Base-by-base conservation (phyloP, 2,888 invertebrate species). In the Amblyjoppa fuscipennis region DNA sequence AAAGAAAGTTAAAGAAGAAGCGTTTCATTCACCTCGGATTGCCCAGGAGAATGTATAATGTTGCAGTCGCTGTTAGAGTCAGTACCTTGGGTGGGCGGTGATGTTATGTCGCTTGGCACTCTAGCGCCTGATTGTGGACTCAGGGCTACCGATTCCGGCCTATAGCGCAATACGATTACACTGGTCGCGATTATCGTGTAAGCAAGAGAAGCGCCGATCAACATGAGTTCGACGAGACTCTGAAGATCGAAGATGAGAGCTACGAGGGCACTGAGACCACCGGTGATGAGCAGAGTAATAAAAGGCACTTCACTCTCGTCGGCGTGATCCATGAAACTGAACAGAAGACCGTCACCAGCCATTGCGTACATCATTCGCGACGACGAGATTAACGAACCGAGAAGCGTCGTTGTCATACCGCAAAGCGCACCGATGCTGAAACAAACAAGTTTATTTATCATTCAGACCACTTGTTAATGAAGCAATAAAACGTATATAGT, bases 201-300 rank as follows among this genome's bases (percentile, higher is more conserved):
- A 0, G 98, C 98, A 89, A 98, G 94, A 74, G 98, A 95, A 0
- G 98, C 98, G 0, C 98, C 98, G 91, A 99, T 98, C 1, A 98
- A 98, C 98, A 99, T 98, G 92, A 99, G 98, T 92, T 99, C 98
- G 0, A 99, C 98, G 61, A 99, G 95, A 89, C 98, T 98, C 89
- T 98, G 97, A 89, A 99, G 95, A 94, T 99, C 98, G 91, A 98
- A 98, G 51, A 98, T 93, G 56, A 98, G 94, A 4, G 98, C 98
- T 87, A 98, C 96, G 0, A 97, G 80, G 1, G 97, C 97, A 70
- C 97, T 97, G 38, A 96, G 95, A 20, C 97, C 87, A 0, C 98
- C 98, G 20, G 97, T 97, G 78, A 98, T 96, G 4, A 96, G 95
- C 83, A 98, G 94, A 92, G 98, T 98, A 0, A 96, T 93, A 4